A percentile compares a stretch with the other conserved stretches of the same genome.
Conservation (phyloP, 2,888 invertebrate genomes). For the Neocrepidodera transversa region DNA sequence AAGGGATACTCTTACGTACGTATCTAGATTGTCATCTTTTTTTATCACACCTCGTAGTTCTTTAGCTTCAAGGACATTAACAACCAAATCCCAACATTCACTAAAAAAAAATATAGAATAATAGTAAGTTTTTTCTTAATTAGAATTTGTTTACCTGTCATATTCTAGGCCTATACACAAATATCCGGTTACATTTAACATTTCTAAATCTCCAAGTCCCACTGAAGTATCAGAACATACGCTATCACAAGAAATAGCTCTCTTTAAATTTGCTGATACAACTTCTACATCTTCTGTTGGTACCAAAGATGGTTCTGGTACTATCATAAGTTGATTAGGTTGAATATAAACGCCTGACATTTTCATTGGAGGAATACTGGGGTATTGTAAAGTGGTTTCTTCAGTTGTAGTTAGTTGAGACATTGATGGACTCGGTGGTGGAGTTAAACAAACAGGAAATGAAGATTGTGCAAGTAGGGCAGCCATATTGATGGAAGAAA, state of each 20-base stretch:
- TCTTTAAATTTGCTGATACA: slow-evolving; percentile 61
- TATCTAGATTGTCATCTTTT: slow-evolving; percentile 67
- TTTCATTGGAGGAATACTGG: slow-evolving; percentile 28
- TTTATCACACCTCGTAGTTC: slow-evolving; percentile 71
- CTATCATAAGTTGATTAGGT: slow-evolving; percentile 7
- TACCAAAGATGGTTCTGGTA: slow-evolving; percentile 16
- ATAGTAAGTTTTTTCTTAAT: not conserved
- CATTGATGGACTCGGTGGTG: slow-evolving; percentile 50
- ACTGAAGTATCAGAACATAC: slow-evolving; percentile 82
- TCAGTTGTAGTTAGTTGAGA: slow-evolving; percentile 25
- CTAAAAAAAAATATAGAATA: slow-evolving; percentile 47
- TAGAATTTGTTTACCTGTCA: slow-evolving; percentile 77
- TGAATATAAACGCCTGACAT: slow-evolving; percentile 36
- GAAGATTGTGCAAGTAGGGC: slow-evolving; percentile 54
- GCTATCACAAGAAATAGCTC: slow-evolving; percentile 81
- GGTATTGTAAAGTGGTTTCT: slow-evolving; percentile 16
- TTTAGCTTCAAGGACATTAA: slow-evolving; percentile 79
- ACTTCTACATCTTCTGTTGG: slow-evolving; percentile 44
- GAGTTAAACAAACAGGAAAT: slow-evolving; percentile 53
- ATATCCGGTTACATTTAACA: slow-evolving; percentile 75
- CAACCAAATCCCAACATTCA: slow-evolving; percentile 65
- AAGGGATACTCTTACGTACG: slow-evolving; percentile 78
- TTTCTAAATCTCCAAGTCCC: slow-evolving; percentile 72
- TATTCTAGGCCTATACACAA: slow-evolving; percentile 79
- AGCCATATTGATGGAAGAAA: slow-evolving; percentile 56